Conservation (phyloP, 2,888 invertebrate genomes). For the Poecilus cupreus region DNA sequence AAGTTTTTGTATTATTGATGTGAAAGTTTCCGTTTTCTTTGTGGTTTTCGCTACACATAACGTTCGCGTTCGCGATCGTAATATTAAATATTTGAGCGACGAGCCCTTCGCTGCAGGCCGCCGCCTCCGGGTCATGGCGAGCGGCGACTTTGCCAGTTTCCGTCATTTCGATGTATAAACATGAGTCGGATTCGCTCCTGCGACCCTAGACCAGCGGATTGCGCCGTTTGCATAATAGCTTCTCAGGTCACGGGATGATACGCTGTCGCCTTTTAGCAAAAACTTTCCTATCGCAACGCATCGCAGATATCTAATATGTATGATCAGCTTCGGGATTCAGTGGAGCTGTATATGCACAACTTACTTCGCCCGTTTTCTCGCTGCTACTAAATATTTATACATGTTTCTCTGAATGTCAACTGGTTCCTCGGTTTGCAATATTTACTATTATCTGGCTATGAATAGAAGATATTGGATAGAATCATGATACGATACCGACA, state of each 20-base stretch:
- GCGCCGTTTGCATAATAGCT: slow-evolving; percentile 9
- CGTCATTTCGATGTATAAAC: slow-evolving; percentile 14
- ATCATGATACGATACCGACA: not conserved
- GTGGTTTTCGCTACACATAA: not conserved
- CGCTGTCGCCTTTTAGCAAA: not conserved
- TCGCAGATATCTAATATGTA: slow-evolving; percentile 16
- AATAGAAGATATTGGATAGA: not conserved
- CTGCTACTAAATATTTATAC: not conserved
- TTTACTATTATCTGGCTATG: slow-evolving; percentile 1
- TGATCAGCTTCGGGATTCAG: slow-evolving; percentile 1
- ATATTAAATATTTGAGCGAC: not conserved
- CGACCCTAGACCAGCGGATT: not conserved
- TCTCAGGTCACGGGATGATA: slow-evolving; percentile 2
- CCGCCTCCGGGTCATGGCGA: not conserved
- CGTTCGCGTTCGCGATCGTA: no score
- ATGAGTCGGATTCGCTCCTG: not conserved
- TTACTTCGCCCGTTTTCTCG: not conserved
- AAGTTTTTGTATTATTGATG: no score
- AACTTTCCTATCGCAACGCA: slow-evolving; percentile 6
- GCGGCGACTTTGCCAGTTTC: not conserved
- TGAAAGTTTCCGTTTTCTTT: no score
- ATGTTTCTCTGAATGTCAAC: not conserved
- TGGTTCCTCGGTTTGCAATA: not conserved
- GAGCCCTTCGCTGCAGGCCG: not conserved
- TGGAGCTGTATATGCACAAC: not conserved